These are phyloP conservation scores for Notothenia rossii DNA, from an alignment of 2,113 vertebrate genomes.

Conservation along the genomic window DNA sequence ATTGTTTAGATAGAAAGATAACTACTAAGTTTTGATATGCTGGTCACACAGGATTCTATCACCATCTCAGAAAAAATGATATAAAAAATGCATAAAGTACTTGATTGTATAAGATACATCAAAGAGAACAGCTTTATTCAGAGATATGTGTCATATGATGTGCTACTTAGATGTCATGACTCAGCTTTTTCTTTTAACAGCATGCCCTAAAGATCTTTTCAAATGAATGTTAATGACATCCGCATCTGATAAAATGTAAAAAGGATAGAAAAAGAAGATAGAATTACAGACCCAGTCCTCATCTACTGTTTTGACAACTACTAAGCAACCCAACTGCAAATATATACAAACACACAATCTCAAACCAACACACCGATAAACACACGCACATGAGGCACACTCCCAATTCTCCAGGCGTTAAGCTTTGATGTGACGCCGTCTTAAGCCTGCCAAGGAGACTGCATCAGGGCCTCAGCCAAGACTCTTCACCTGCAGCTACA, in stretches of 20 bases:
- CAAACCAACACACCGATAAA: neutral
- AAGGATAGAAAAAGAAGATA: neutral
- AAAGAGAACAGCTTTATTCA: constrained; percentile 1
- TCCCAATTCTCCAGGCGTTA: constrained; percentile 46
- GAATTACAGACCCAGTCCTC: neutral
- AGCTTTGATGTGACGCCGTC: constrained; percentile 78
- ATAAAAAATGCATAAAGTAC: neutral
- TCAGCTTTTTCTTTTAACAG: neutral
- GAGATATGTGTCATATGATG: neutral
- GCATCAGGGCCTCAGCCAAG: constrained; percentile 73
- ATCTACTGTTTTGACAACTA: constrained; percentile 19
- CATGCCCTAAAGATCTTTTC: neutral
- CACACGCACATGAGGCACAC: constrained; percentile 38
- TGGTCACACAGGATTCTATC: too few species aligned
- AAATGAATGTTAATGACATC: neutral
- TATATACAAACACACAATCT: constrained; percentile 17
- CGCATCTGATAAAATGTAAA: constrained; percentile 20
- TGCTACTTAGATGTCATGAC: neutral
- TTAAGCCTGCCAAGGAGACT: constrained; percentile 74
- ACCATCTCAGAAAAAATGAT: neutral
- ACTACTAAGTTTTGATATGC: too few species aligned
- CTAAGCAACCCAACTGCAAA: constrained; percentile 44
- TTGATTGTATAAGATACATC: neutral
- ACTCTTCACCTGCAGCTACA: constrained; percentile 83
- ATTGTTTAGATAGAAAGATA: too few species aligned